Percentiles rank a stretch among this genome's conserved stretches.
Evolutionary conservation across 2,113 vertebrate genomes (phyloP).

Genomic region (Carassius gibelio): DNA sequence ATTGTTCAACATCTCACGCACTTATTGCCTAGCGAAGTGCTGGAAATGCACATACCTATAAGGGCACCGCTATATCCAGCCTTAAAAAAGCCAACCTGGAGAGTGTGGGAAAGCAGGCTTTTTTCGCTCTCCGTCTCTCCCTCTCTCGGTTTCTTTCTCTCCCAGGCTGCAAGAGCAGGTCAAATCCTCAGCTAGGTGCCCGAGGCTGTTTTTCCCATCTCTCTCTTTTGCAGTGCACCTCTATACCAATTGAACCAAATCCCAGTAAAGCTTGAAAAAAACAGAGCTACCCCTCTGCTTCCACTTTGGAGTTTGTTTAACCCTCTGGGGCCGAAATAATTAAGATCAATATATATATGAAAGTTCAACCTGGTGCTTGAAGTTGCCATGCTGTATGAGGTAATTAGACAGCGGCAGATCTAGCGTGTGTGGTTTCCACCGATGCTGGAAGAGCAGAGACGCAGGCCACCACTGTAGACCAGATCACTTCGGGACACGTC

Average conservation of each 20-base stretch:
- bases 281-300: slow-evolving; percentile 70
- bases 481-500: neutral
- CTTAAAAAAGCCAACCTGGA: slow-evolving; percentile 78
- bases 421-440: slow-evolving; percentile 63
- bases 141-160: slow-evolving; percentile 52
- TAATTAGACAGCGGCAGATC: slow-evolving; percentile 70
- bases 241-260: slow-evolving; percentile 80
- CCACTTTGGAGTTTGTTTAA: slow-evolving; percentile 73
- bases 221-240: slow-evolving; percentile 74
- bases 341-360: slow-evolving; percentile 81
- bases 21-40: slow-evolving; percentile 49
- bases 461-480: neutral
- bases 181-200: slow-evolving; percentile 88
- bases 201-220: slow-evolving; percentile 78
- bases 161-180: slow-evolving; percentile 80
- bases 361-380: slow-evolving; percentile 70
- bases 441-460: slow-evolving; percentile 63
- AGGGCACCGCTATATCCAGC: slow-evolving; percentile 63
- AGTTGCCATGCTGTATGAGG: slow-evolving; percentile 66
- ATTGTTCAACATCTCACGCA: slow-evolving; percentile 74
- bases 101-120: slow-evolving; percentile 82
- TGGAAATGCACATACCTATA: slow-evolving; percentile 65
- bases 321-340: slow-evolving; percentile 78
- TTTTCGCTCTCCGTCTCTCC: slow-evolving; percentile 19
- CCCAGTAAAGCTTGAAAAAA: slow-evolving; percentile 63